These are phyloP conservation scores for Diprion similis DNA, from an alignment of 1,140 invertebrate genomes.

Conservation along the genomic window DNA sequence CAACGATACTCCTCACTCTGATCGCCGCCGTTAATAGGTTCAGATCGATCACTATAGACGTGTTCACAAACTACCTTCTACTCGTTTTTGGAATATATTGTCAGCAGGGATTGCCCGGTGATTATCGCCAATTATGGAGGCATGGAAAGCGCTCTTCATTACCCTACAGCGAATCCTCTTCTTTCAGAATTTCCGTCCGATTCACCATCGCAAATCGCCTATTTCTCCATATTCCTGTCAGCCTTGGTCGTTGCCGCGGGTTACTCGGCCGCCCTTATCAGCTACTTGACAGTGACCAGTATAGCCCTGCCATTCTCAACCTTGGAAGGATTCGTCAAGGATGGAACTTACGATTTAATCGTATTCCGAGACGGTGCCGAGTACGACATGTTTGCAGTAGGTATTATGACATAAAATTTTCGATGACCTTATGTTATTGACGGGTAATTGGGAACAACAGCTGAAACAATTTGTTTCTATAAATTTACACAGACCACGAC, in stretches of 20 bases:
- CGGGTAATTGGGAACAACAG: too few species aligned
- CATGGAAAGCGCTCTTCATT: background rate
- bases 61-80: conserved; percentile 33
- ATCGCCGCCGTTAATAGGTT: conserved; percentile 25
- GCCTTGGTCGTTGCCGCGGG: conserved; percentile 33
- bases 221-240: conserved; percentile 37
- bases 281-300: conserved; percentile 33
- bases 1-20: conserved; percentile 32
- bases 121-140: background rate
- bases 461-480: background rate
- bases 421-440: background rate
- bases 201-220: conserved; percentile 36
- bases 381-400: conserved; percentile 33
- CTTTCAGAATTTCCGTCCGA: conserved; percentile 33
- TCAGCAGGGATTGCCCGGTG: conserved; percentile 42
- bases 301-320: conserved; percentile 35
- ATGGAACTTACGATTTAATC: conserved; percentile 40
- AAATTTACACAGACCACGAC: conserved; percentile 11
- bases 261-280: conserved; percentile 45
- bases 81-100: conserved; percentile 44
- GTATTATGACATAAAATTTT: conserved; percentile 16
- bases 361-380: conserved; percentile 34
- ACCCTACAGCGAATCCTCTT: background rate
- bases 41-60: conserved; percentile 23
- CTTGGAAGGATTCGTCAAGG: conserved; percentile 32